Evolutionary conservation across 1,140 invertebrate species (phyloP), one percentile per base, ranked within the genome.

Genomic region (Ruditapes philippinarum): DNA sequence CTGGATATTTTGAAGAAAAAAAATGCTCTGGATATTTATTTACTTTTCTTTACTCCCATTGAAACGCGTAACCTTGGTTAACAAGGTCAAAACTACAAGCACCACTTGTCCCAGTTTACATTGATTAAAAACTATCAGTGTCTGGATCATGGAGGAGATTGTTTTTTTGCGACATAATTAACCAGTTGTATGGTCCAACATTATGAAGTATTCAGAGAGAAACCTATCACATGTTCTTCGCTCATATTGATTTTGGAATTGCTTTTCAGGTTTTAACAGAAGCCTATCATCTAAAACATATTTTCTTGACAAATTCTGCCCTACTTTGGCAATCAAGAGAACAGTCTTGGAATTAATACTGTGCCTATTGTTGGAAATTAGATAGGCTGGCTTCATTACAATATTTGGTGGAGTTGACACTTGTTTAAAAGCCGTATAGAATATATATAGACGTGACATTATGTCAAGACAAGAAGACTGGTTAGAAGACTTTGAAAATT

Each of bases 261-360:
- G 33, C 65, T 70, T 38, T 45, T 70, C 65, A 70, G 22, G 36
- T 70, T 70, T 57, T 70, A 70, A 70, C 33, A 38, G 33, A 70
- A 38, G 33, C 31, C 65, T 70, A 70, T 40, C 36, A 70, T 70
- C 65, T n/a, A 28, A 22, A 70, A 70, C 65, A 70, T 70, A 70
- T 70, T 70, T 70, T 70, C 65, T 70, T 70, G 65, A 70, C 65
- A 70, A 70, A 70, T 70, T 22, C 33, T 70, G 65, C 33, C 65
- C 33, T 40, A 40, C 28, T 70, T 70, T n/a, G 28, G 33, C 28
- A 40, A 70, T 38, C 65, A 70, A 38, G 33, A 33, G 33, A 36
- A 70, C 33, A 70, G 65, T 70, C 17, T 2, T 36, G 36, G 33
- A 70, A 70, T 17, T 70, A 70, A 70, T 70, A 19, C 65, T 70